These are phyloP conservation scores for Pseudomugil gertrudae DNA, from an alignment of 2,797 vertebrate species.

Conservation along the genomic window DNA sequence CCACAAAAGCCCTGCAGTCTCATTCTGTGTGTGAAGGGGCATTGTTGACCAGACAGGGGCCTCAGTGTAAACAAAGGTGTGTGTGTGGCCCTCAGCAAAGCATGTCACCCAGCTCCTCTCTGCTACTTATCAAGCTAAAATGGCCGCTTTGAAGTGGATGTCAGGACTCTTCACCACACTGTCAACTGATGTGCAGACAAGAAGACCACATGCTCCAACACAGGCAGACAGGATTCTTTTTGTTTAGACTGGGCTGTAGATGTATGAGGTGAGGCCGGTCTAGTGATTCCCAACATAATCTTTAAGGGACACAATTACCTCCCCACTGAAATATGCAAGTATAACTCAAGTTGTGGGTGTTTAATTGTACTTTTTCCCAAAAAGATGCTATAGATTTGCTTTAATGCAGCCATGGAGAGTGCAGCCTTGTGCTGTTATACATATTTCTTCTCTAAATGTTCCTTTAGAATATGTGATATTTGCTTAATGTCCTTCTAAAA, in stretches of 20 bases:
- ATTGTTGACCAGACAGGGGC: conserved; percentile 33
- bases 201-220: conserved; percentile 18
- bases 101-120: conserved; percentile 46
- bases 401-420: neutral
- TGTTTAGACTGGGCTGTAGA: conserved; percentile 40
- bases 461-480: conserved; percentile 17
- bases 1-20: conserved; percentile 34
- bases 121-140: conserved; percentile 57
- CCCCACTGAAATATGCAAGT: neutral
- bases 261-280: conserved; percentile 33
- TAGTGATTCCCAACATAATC: conserved; percentile 1
- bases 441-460: neutral
- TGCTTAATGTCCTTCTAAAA: conserved; percentile 24
- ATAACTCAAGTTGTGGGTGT: too few species aligned
- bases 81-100: conserved; percentile 55
- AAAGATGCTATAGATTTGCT: conserved; percentile 1
- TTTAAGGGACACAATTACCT: neutral
- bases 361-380: neutral
- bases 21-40: conserved; percentile 16
- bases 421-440: conserved; percentile 4
- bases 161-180: conserved; percentile 29
- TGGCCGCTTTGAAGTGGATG: conserved; percentile 46
- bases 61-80: conserved; percentile 52
- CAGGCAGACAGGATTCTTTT: neutral
- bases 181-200: conserved; percentile 15